phyloP scores from a whole-genome alignment of 2,888 invertebrate genomes.

The Drosophila macrothrix region DNA sequence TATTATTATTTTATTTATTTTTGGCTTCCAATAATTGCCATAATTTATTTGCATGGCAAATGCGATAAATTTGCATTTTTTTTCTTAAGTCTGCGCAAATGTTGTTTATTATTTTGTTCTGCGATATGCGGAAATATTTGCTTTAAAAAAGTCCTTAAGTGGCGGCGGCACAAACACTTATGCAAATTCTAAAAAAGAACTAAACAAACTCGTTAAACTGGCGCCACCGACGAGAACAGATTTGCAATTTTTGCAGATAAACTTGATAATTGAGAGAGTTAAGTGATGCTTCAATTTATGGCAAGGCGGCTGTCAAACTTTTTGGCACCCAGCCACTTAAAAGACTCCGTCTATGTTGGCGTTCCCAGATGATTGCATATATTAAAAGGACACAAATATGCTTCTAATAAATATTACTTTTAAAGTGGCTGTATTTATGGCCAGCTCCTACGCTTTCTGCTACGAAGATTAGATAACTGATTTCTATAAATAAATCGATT shows the following conservation, averaged over 20 bases:
- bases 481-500: slow-evolving; percentile 67
- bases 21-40: slow-evolving; percentile 68
- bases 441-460: slow-evolving; percentile 8
- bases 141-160: slow-evolving; percentile 64
- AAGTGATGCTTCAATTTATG: slow-evolving; percentile 77
- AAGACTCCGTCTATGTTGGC: slow-evolving; percentile 28
- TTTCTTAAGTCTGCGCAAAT: slow-evolving; percentile 17
- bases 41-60: slow-evolving; percentile 69
- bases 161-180: slow-evolving; percentile 71
- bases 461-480: slow-evolving; percentile 29
- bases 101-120: slow-evolving; percentile 32
- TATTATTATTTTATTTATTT: slow-evolving; percentile 23
- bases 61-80: slow-evolving; percentile 67
- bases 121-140: slow-evolving; percentile 74
- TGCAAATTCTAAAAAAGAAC: slow-evolving; percentile 66
- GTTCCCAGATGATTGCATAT: slow-evolving; percentile 36
- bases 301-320: slow-evolving; percentile 41
- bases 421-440: slow-evolving; percentile 6
- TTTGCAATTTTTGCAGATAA: slow-evolving; percentile 63
- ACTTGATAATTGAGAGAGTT: slow-evolving; percentile 63
- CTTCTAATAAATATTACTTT: neutral
- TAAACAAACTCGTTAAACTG: slow-evolving; percentile 68
- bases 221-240: slow-evolving; percentile 34
- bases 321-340: slow-evolving; percentile 29
- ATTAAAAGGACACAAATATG: slow-evolving; percentile 33